Evolutionary conservation across 2,888 invertebrate genomes (phyloP).

Genomic region (Sarcophaga caerulescens): DNA sequence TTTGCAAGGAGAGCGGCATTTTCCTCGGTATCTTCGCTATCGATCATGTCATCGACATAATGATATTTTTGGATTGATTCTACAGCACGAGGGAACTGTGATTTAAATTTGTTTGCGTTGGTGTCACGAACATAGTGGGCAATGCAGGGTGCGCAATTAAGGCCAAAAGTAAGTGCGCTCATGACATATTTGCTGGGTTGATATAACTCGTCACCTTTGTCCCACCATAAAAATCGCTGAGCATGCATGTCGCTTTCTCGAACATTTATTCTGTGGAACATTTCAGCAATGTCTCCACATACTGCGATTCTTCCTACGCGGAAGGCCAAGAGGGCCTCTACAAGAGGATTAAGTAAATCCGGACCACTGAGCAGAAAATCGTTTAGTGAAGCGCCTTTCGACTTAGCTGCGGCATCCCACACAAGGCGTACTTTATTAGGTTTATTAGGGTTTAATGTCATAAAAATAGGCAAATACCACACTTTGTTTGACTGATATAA

Average conservation of each 20-base stretch:
- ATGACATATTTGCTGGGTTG: too few relatives aligned
- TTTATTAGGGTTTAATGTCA: constrained; percentile 58
- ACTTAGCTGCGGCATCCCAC: constrained; percentile 74
- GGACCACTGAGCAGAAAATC: constrained; percentile 66
- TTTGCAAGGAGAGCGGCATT: background rate
- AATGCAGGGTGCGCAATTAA: too few relatives aligned
- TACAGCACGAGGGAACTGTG: background rate
- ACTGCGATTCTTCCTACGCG: too few relatives aligned
- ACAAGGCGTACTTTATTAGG: constrained; percentile 72
- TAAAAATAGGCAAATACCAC: constrained; percentile 10
- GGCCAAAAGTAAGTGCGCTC: too few relatives aligned
- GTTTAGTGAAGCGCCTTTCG: constrained; percentile 71
- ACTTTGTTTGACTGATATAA: too few relatives aligned
- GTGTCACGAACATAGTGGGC: constrained; percentile 25
- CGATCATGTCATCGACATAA: constrained; percentile 34
- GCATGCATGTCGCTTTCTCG: constrained; percentile 61
- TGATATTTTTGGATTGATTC: constrained; percentile 12
- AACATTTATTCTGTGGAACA: constrained; percentile 64
- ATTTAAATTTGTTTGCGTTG: background rate
- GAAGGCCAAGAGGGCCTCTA: constrained; percentile 68
- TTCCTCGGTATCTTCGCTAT: constrained; percentile 35
- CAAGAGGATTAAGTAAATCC: constrained; percentile 47
- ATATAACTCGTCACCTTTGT: constrained; percentile 54
- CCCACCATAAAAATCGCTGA: constrained; percentile 61
- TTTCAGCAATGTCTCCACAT: constrained; percentile 66